These are phyloP conservation scores for Bradypodion ventrale DNA, from an alignment of 2,797 vertebrate genomes.

Conservation along the genomic window DNA sequence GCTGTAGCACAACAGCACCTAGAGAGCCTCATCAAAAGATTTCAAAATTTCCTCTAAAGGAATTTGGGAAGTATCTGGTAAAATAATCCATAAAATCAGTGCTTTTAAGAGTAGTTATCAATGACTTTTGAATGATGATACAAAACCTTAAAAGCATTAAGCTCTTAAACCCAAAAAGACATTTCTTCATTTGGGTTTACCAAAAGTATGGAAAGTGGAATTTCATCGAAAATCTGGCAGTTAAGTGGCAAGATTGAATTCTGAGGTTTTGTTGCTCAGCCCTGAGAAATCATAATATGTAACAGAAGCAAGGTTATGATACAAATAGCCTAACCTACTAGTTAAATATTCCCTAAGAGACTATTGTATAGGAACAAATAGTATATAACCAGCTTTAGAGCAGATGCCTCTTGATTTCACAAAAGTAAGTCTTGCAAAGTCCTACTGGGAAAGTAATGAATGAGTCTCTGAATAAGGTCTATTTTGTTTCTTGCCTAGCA, in stretches of 20 bases:
- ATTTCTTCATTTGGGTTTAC: conserved; percentile 18
- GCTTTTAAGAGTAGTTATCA: not conserved
- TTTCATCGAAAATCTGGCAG: not conserved
- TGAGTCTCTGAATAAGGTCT: conserved; percentile 79
- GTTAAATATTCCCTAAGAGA: not conserved
- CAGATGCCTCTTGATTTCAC: conserved; percentile 66
- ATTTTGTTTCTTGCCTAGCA: conserved; percentile 59
- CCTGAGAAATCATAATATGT: conserved; percentile 25
- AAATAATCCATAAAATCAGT: not conserved
- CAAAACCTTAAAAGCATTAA: not conserved
- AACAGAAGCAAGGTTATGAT: conserved; percentile 41
- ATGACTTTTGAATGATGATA: not conserved
- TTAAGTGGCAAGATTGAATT: not conserved
- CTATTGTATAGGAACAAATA: conserved; percentile 34
- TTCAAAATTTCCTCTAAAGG: fast-evolving
- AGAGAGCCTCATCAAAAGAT: not conserved
- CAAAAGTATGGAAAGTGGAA: not conserved
- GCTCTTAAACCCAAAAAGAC: not conserved
- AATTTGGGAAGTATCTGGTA: not conserved
- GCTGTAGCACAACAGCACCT: not conserved
- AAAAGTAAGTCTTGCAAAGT: conserved; percentile 70
- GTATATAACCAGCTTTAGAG: conserved; percentile 41
- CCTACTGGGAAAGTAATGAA: conserved; percentile 47
- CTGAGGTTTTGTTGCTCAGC: not conserved
- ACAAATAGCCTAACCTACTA: conserved; percentile 13